These are phyloP conservation scores for Notodromas monacha DNA, from an alignment of 2,888 invertebrate species.

Conservation along the genomic window DNA sequence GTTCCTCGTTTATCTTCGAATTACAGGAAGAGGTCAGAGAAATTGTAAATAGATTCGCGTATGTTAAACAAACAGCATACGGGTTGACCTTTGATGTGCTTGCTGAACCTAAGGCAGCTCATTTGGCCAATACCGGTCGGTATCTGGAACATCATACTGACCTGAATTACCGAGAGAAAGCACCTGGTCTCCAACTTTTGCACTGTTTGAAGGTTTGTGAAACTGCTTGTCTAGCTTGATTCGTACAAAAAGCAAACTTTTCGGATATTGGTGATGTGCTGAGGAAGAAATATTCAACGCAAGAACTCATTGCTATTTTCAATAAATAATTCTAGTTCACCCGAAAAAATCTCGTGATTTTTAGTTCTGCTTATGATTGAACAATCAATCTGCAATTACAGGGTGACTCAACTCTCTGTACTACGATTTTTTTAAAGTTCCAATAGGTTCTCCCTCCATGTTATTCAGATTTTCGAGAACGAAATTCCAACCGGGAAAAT, in stretches of 20 bases:
- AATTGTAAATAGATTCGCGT: slow-evolving; percentile 14
- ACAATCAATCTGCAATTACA: too few relatives aligned
- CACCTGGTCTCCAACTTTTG: slow-evolving; percentile 14
- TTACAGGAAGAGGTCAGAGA: slow-evolving; percentile 12
- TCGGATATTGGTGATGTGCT: too few relatives aligned
- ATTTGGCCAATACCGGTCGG: slow-evolving; percentile 13
- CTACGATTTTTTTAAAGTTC: too few relatives aligned
- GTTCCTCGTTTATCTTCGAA: not conserved
- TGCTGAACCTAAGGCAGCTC: slow-evolving; percentile 13
- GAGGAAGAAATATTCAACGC: too few relatives aligned
- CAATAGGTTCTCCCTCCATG: too few relatives aligned
- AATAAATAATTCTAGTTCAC: too few relatives aligned
- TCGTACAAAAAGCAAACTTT: not conserved
- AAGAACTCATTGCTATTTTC: too few relatives aligned
- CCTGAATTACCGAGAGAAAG: slow-evolving; percentile 15
- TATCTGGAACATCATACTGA: slow-evolving; percentile 14
- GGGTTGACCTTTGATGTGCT: slow-evolving; percentile 14
- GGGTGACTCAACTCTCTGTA: too few relatives aligned
- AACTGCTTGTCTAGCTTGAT: not conserved
- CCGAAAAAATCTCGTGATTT: too few relatives aligned
- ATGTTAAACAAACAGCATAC: slow-evolving; percentile 15
- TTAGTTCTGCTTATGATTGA: too few relatives aligned
- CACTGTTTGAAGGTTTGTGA: slow-evolving; percentile 13
- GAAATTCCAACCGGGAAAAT: too few relatives aligned
- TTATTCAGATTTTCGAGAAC: too few relatives aligned